phyloP scores from a whole-genome alignment of 1,140 invertebrate species.

The Drosophila sproati region DNA sequence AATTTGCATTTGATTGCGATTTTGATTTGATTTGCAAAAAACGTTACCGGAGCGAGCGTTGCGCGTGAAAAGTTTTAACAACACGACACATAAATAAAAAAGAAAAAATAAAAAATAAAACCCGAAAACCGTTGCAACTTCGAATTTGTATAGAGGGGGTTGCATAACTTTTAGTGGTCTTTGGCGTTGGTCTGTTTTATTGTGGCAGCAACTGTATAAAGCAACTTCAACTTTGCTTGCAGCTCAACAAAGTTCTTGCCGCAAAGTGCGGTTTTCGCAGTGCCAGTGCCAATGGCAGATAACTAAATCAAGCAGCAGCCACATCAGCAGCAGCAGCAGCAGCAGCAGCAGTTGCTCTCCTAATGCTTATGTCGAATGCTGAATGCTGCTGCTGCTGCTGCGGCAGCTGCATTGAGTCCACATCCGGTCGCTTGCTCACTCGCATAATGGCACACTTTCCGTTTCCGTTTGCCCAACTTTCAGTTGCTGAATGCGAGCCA shows the following conservation, averaged over 20 bases:
- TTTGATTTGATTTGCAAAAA: conserved; percentile 71
- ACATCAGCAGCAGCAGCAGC: background rate
- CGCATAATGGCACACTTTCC: conserved; percentile 78
- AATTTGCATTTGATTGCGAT: conserved; percentile 82
- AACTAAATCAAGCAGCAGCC: conserved; percentile 63
- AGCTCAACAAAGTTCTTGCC: conserved; percentile 59
- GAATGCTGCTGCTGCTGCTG: background rate
- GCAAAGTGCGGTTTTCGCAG: conserved; percentile 51
- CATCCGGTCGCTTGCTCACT: conserved; percentile 36
- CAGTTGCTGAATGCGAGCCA: background rate
- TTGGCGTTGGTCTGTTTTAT: conserved; percentile 49
- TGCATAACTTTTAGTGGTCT: conserved; percentile 61
- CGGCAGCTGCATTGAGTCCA: conserved; percentile 31
- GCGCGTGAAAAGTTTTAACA: conserved; percentile 57
- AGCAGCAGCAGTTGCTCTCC: conserved; percentile 7
- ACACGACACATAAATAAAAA: conserved; percentile 34
- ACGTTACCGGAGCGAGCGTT: conserved; percentile 19
- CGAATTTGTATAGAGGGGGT: conserved; percentile 25
- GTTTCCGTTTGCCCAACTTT: conserved; percentile 65
- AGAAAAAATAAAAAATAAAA: background rate
- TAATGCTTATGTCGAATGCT: too few relatives aligned
- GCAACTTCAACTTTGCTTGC: conserved; percentile 51
- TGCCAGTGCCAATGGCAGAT: conserved; percentile 48
- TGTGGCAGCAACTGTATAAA: conserved; percentile 38
- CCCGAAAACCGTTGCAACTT: conserved; percentile 2